Percentiles rank a stretch among this genome's conserved stretches.
Evolutionary conservation across 2,113 vertebrate genomes (phyloP).

Genomic region (Xyrauchen texanus): DNA sequence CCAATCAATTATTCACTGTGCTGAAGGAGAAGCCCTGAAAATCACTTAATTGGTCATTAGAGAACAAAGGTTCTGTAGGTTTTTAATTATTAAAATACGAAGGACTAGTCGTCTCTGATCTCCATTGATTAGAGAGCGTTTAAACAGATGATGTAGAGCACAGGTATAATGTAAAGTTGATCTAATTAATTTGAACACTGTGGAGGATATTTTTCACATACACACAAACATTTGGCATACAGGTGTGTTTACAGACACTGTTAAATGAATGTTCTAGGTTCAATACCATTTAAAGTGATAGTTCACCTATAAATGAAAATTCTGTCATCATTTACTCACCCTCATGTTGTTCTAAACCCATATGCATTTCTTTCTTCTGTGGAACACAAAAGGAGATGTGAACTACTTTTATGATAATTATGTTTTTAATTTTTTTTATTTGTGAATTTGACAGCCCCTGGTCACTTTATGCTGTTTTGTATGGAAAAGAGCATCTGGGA

Average conservation of each 20-base stretch:
- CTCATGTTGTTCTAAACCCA: too few relatives aligned
- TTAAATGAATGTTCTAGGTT: neutral
- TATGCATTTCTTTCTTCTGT: too few relatives aligned
- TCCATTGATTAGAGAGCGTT: conserved; percentile 58
- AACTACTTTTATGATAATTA: too few relatives aligned
- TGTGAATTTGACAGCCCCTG: too few relatives aligned
- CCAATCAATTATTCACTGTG: conserved; percentile 70
- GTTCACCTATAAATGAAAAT: too few relatives aligned
- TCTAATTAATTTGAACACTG: conserved; percentile 28
- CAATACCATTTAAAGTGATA: too few relatives aligned
- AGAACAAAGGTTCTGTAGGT: conserved; percentile 69
- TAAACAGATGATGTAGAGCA: conserved; percentile 1
- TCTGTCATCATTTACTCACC: too few relatives aligned
- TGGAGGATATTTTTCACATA: neutral
- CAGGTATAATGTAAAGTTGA: conserved; percentile 34
- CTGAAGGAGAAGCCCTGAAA: conserved; percentile 69
- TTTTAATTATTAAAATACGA: conserved; percentile 71
- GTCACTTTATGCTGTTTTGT: too few relatives aligned
- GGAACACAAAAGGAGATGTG: too few relatives aligned
- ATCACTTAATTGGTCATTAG: conserved; percentile 77
- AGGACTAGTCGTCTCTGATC: conserved; percentile 54
- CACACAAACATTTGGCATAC: neutral
- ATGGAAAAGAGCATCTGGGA: too few relatives aligned
- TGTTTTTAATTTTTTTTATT: too few relatives aligned
- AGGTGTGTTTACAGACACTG: neutral